Evolutionary conservation across 2,113 vertebrate species (phyloP).

Genomic region (Crotalus viridis): DNA sequence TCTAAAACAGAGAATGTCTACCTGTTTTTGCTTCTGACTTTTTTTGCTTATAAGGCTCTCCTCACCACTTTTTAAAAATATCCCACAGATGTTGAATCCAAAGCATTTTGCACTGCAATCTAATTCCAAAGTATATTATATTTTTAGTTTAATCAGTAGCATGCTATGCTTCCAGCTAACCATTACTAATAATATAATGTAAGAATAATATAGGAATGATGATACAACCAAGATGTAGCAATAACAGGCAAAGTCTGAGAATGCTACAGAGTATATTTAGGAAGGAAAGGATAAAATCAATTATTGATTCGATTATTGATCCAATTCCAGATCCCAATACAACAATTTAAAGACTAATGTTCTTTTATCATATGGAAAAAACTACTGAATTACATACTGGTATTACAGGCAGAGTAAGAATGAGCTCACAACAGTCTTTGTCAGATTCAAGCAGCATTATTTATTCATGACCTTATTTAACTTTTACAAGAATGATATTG

Average conservation of each 20-base stretch:
- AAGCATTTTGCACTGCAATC: not conserved
- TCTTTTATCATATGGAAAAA: not conserved
- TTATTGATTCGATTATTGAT: not conserved
- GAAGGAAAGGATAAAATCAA: not conserved
- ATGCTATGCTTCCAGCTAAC: not conserved
- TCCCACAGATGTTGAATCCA: not conserved
- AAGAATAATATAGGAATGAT: not conserved
- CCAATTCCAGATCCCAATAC: not conserved
- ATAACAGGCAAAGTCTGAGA: not conserved
- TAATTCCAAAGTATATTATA: not conserved
- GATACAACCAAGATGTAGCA: not conserved
- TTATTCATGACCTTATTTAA: not conserved
- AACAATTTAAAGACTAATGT: not conserved
- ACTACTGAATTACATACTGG: not conserved
- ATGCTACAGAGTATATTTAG: not conserved
- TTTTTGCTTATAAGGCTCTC: not conserved
- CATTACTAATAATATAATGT: not conserved
- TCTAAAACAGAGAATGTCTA: not conserved
- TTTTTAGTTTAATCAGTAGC: not conserved
- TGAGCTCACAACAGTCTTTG: not conserved
- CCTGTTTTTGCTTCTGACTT: not conserved
- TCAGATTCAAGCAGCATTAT: not conserved
- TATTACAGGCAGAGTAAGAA: not conserved
- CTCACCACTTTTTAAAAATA: not conserved
- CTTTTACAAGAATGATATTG: not conserved